Evolutionary conservation across 2,888 invertebrate genomes (phyloP), one percentile per base, ranked within the genome.

Genomic region (Cryptus viduatorius): DNA sequence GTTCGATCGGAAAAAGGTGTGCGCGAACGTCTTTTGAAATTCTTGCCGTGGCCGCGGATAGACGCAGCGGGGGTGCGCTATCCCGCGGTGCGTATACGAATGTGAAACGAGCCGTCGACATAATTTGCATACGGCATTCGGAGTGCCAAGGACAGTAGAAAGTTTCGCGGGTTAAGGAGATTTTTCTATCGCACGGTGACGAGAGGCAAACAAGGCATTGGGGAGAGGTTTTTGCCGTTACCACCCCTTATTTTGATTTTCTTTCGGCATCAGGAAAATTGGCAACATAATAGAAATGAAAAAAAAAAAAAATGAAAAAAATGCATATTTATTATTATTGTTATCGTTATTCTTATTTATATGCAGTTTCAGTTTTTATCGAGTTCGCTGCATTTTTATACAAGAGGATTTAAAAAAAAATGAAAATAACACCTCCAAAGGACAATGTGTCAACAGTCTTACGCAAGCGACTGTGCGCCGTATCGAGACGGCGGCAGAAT

Each of bases 61-160:
- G 37, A 46, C 82, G 12, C 84, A 50, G 65, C 82, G 77, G 82
- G 82, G 73, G 37, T 59, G 42, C 69, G 19, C 19, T 56, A 68
- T 37, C 82, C 82, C 82, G 76, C 31, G 14, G 82, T 24, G 56
- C n/a, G 75, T 48, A 37, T 46, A 64, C 53, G 76, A 79, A 84
- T 53, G 82, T 67, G 69, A 31, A 84, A 76, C 76, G 68, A 72
- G 42, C 42, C 44, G 68, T 64, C 69, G 59, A n/a, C 29, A 12
- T 79, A 82, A 85, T 85, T 85, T 85, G 85, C 85, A 85, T 85
- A 83, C 64, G 85, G 69, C 64, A 56, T 67, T 48, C 61, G 37
- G 14, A 61, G 12, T 82, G 75, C 76, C 56, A 48, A 72, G 65
- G 37, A 78, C 46, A 64, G 56, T 8, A 44, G 19, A 67, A 67